Evolutionary conservation across 2,888 invertebrate genomes (phyloP), one percentile per base, ranked within the genome.

Genomic region (Ophioninae sp.): DNA sequence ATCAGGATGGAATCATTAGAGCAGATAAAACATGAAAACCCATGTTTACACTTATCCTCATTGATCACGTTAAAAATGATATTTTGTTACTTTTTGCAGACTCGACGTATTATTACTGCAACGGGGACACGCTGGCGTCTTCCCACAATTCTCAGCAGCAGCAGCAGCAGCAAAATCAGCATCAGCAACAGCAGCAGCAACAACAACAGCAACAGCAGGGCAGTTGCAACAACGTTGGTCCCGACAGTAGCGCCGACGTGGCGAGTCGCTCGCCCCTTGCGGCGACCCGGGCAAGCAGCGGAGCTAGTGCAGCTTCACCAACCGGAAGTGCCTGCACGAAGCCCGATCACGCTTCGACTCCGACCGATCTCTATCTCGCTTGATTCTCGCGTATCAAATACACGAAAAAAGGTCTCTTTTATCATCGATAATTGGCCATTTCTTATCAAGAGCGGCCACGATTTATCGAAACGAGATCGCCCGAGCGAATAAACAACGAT

Each of bases 301-400:
- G 96, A 80, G 95, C 95, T 7, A 95, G 95, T 82, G 96, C 96
- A 44, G 95, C 96, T 65, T 96, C 96, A 62, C 96, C 96, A 61
- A 96, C 95, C 85, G 96, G 96, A 87, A 95, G 95, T 91, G 96
- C 95, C 83, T 95, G 95, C 92, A 94, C 95, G 84, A 95, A 95
- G 91, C 94, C 94, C 84, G 95, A 95, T 90, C 91, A 91, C 87
- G 87, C 89, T 62, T 89, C 91, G 84, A 92, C 92, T 72, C 89
- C 92, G 87, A 92, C 92, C 84, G 92, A 92, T 85, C 89, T 92
- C 50, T 92, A 92, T 87, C 89, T 93, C 85, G 92, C 90, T 86
- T 92, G 90, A 92, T 88, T 80, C 50, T 50, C 85, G 80, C 80
- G 73, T 50, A 78, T 56, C 6, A 21, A 62, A 30, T 67, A 72